A percentile compares a stretch with the other conserved stretches of the same genome.
These are phyloP conservation scores for Drosophila aldrichi DNA, from an alignment of 2,888 invertebrate genomes.

Conservation along the genomic window DNA sequence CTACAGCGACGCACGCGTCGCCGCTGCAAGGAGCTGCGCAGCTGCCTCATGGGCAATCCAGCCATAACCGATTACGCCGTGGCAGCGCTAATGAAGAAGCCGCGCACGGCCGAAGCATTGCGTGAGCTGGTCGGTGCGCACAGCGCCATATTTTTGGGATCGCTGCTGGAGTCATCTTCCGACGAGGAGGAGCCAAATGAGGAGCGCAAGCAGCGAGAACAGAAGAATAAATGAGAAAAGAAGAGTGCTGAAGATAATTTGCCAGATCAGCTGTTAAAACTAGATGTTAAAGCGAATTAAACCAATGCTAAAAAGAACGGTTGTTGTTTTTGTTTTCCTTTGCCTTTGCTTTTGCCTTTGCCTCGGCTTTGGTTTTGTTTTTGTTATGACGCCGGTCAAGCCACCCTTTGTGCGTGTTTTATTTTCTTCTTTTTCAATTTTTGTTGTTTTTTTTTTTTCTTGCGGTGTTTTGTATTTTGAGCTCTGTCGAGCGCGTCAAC, in stretches of 20 bases:
- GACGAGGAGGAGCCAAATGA: slow-evolving; percentile 28
- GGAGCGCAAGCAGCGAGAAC: neutral
- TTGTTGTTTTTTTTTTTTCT: slow-evolving; percentile 15
- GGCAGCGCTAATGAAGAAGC: slow-evolving; percentile 36
- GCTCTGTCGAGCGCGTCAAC: slow-evolving; percentile 70
- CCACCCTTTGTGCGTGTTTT: slow-evolving; percentile 53
- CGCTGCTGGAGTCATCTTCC: slow-evolving; percentile 41
- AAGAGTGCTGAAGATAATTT: neutral
- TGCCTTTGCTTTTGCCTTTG: neutral
- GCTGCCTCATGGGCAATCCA: slow-evolving; percentile 54
- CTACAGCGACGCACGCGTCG: slow-evolving; percentile 25
- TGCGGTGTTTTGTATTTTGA: slow-evolving; percentile 49
- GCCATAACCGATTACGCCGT: slow-evolving; percentile 31
- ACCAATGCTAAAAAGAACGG: neutral
- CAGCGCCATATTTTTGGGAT: slow-evolving; percentile 33
- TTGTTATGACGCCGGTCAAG: slow-evolving; percentile 61
- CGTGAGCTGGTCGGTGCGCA: slow-evolving; percentile 21
- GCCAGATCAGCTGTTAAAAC: slow-evolving; percentile 10
- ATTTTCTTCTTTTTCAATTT: slow-evolving; percentile 5
- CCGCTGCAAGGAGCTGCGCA: slow-evolving; percentile 30
- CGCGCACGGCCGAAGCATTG: slow-evolving; percentile 4
- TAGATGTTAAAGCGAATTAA: slow-evolving; percentile 17
- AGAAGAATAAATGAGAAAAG: neutral
- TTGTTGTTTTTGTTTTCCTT: slow-evolving; percentile 6
- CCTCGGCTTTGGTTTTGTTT: slow-evolving; percentile 10